phyloP scores from a whole-genome alignment of 2,888 invertebrate species.

The Lasioglossum malachurum region DNA sequence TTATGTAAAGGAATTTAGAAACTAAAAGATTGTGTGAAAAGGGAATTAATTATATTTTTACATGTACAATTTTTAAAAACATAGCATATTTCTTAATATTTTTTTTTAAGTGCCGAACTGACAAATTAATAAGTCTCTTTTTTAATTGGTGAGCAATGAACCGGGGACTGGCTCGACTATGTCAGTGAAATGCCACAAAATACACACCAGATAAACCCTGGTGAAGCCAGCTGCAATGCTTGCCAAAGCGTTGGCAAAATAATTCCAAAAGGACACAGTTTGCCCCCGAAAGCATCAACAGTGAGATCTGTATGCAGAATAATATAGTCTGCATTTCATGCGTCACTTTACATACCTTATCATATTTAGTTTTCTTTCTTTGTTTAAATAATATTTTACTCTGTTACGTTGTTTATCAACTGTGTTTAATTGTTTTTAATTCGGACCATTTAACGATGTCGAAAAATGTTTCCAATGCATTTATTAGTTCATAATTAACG shows the following conservation, averaged over 20 bases:
- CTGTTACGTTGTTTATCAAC: no score
- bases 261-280: background rate
- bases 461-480: no score
- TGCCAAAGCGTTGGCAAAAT: background rate
- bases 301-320: no score
- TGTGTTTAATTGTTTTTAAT: no score
- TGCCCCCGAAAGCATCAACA: no score
- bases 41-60: background rate
- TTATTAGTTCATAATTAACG: no score
- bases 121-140: background rate
- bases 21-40: background rate
- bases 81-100: background rate
- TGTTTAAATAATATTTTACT: no score
- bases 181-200: background rate
- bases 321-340: no score
- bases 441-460: no score
- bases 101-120: background rate
- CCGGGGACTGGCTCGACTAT: background rate
- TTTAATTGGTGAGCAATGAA: background rate
- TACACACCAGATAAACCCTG: background rate
- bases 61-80: background rate
- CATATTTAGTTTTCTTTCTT: no score
- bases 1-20: background rate
- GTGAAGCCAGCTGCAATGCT: background rate
- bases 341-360: no score